Percentiles rank a stretch among this genome's conserved stretches.
Conservation (phyloP, 2,113 vertebrate genomes). For the Rhineura floridana region DNA sequence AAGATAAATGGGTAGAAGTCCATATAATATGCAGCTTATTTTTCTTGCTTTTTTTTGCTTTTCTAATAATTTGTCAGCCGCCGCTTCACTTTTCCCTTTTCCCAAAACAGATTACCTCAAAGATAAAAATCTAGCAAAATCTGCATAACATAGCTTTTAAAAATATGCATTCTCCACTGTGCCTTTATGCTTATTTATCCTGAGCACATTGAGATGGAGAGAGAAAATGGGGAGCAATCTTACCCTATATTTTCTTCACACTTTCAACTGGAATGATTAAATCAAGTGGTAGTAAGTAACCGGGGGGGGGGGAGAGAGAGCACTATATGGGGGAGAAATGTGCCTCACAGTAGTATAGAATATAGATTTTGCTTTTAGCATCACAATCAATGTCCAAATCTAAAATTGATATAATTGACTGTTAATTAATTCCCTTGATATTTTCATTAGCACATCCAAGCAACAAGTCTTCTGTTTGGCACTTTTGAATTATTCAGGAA, state of each 20-base stretch:
- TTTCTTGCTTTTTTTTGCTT: conserved; percentile 24
- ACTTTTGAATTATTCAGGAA: conserved; percentile 85
- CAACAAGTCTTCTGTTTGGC: conserved; percentile 84
- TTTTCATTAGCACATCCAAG: conserved; percentile 87
- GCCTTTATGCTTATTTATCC: conserved; percentile 54
- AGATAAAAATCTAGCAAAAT: conserved; percentile 39
- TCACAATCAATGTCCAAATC: conserved; percentile 83
- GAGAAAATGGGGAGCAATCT: conserved; percentile 54
- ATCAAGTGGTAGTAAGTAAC: conserved; percentile 38
- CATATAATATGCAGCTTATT: conserved; percentile 1
- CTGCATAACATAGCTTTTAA: conserved; percentile 4
- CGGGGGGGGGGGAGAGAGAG: no score
- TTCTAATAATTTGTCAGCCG: conserved; percentile 34
- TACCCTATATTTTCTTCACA: conserved; percentile 40
- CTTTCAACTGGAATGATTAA: conserved; percentile 63
- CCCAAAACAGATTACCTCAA: conserved; percentile 15
- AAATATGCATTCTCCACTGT: not conserved
- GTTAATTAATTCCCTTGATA: conserved; percentile 95
- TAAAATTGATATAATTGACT: conserved; percentile 91
- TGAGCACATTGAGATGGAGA: conserved; percentile 39
- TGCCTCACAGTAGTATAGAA: conserved; percentile 38
- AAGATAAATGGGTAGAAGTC: conserved; percentile 23
- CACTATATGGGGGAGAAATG: not conserved
- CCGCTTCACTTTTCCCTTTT: conserved; percentile 42
- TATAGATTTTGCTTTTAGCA: conserved; percentile 73